Percentiles rank a stretch among this genome's conserved stretches.
Evolutionary conservation across 2,888 invertebrate species (phyloP).

Genomic region (Periphyllus acericola): DNA sequence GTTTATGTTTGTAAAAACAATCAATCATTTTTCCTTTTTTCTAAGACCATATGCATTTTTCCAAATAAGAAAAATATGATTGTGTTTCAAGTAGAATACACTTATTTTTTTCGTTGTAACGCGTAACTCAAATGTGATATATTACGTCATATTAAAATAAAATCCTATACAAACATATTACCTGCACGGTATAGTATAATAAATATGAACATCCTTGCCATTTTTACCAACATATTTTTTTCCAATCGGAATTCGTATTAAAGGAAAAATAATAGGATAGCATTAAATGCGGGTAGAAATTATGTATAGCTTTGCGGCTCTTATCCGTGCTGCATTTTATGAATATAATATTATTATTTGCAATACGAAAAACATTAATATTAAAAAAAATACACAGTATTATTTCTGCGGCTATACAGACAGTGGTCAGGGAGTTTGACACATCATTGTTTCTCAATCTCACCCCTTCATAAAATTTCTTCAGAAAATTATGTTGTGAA

Average conservation of each 20-base stretch:
- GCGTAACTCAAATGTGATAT: neutral
- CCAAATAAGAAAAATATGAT: neutral
- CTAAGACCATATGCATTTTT: neutral
- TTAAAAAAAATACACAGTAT: too few species aligned
- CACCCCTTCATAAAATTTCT: too few species aligned
- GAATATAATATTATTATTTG: too few species aligned
- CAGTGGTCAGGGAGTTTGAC: too few species aligned
- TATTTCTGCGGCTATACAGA: too few species aligned
- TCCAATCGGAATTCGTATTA: neutral
- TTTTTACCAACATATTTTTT: neutral
- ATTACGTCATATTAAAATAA: neutral
- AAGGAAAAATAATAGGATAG: neutral
- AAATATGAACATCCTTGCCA: neutral
- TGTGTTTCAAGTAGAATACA: neutral
- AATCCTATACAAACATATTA: neutral
- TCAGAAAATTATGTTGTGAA: too few species aligned
- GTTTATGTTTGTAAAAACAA: conserved; percentile 1
- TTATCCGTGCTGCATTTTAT: too few species aligned
- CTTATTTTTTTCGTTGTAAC: neutral
- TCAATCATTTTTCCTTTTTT: conserved; percentile 31
- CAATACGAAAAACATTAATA: too few species aligned
- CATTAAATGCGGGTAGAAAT: too few species aligned
- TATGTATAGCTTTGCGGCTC: too few species aligned
- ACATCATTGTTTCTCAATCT: too few species aligned
- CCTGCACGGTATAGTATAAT: neutral